A percentile compares a stretch with the other conserved stretches of the same genome.
These are phyloP conservation scores for Acrossocheilus wenchowensis DNA, from an alignment of 2,797 vertebrate genomes.

Conservation along the genomic window DNA sequence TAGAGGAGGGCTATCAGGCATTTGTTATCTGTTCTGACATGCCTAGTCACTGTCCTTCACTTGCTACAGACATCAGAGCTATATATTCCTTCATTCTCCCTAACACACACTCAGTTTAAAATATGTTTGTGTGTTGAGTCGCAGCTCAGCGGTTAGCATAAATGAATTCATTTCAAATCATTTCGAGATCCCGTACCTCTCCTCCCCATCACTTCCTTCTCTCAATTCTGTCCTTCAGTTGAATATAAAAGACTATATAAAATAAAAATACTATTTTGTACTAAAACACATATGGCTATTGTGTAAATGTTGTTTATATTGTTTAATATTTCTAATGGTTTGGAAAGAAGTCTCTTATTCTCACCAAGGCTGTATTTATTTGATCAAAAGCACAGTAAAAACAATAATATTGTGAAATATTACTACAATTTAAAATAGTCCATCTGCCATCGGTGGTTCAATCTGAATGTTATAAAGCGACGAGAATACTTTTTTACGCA, in stretches of 20 bases:
- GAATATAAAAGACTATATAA: not conserved
- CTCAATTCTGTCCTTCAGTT: not conserved
- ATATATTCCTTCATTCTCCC: not conserved
- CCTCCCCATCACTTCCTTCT: not conserved
- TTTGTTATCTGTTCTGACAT: constrained; percentile 14
- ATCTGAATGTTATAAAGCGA: too few relatives aligned
- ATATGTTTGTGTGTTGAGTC: not conserved
- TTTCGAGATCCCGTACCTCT: not conserved
- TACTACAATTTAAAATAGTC: not conserved
- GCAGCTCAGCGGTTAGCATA: not conserved
- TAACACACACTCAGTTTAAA: not conserved
- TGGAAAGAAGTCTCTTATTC: not conserved
- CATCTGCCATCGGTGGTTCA: too few relatives aligned
- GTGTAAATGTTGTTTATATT: not conserved
- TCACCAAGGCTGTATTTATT: not conserved
- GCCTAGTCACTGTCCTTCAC: constrained; percentile 5
- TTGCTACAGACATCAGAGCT: not conserved
- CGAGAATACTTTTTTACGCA: too few relatives aligned
- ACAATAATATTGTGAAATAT: not conserved
- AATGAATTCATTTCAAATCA: not conserved
- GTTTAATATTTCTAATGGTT: not conserved
- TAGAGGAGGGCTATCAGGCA: constrained; percentile 13
- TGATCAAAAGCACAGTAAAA: not conserved
- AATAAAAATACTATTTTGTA: not conserved
- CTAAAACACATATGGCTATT: not conserved